phyloP scores from a whole-genome alignment of 2,113 vertebrate species.

The Syrmaticus mikado region DNA sequence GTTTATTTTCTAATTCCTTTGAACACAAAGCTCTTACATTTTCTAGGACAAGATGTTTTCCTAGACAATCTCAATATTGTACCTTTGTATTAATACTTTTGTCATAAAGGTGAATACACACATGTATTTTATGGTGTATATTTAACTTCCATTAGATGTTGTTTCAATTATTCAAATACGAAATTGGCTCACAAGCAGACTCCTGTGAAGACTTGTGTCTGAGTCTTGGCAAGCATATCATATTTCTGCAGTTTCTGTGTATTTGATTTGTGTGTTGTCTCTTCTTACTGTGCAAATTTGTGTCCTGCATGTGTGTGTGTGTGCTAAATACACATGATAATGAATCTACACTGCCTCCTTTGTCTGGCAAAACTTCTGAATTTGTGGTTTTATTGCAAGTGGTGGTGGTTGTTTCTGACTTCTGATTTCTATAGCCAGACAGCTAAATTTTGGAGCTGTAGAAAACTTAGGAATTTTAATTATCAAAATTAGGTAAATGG shows the following conservation, averaged over 20 bases:
- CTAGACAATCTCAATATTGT: conserved; percentile 63
- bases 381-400: neutral
- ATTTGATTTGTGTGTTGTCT: conserved; percentile 8
- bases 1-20: conserved; percentile 80
- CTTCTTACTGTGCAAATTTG: neutral
- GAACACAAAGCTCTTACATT: conserved; percentile 72
- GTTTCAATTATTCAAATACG: conserved; percentile 26
- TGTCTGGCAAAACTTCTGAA: neutral
- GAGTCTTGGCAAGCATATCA: neutral
- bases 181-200: conserved; percentile 7
- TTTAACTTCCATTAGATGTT: conserved; percentile 24
- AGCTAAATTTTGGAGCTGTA: neutral
- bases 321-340: neutral
- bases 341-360: neutral
- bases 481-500: neutral
- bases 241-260: neutral
- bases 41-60: conserved; percentile 72
- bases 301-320: neutral
- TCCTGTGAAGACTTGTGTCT: conserved; percentile 16
- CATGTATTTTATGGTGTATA: neutral
- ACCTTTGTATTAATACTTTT: conserved; percentile 61
- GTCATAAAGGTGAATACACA: conserved; percentile 20
- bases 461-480: neutral
- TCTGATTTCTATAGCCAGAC: neutral
- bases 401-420: neutral